Conservation (phyloP, 2,888 invertebrate genomes). For the Teleogryllus oceanicus region DNA sequence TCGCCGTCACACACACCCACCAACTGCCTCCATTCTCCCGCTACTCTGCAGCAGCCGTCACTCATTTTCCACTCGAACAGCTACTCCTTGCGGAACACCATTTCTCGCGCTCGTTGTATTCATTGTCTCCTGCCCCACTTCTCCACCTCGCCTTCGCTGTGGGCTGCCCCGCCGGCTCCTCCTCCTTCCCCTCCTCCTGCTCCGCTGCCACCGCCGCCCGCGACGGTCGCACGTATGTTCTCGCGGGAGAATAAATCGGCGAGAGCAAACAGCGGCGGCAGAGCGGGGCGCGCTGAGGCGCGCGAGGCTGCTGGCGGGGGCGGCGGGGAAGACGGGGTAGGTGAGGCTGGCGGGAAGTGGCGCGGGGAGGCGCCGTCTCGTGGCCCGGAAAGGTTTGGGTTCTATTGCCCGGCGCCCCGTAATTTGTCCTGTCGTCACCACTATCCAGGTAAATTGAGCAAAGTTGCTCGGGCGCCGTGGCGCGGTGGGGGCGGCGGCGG, state of each 20-base stretch:
- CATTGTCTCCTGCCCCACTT: no score
- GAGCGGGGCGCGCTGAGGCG: neutral
- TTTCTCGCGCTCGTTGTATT: no score
- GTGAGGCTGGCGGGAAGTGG: neutral
- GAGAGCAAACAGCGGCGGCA: neutral
- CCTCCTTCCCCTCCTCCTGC: neutral
- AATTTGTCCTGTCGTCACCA: constrained; percentile 10
- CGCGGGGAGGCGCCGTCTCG: neutral
- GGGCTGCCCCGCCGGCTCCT: no score
- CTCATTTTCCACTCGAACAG: no score
- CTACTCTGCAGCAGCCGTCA: no score
- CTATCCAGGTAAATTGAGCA: constrained; percentile 18
- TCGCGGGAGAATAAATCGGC: neutral
- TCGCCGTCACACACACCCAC: no score
- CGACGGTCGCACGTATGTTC: neutral
- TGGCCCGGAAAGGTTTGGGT: constrained; percentile 1
- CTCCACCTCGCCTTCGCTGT: no score
- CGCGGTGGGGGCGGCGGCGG: neutral
- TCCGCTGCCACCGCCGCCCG: neutral
- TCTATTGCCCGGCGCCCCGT: neutral
- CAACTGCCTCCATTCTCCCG: no score
- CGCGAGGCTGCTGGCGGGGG: neutral
- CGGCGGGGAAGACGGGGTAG: neutral
- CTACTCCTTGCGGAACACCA: no score
- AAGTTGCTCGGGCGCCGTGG: neutral